These are phyloP conservation scores for Biston betularia DNA, from an alignment of 2,888 invertebrate species.

Conservation along the genomic window DNA sequence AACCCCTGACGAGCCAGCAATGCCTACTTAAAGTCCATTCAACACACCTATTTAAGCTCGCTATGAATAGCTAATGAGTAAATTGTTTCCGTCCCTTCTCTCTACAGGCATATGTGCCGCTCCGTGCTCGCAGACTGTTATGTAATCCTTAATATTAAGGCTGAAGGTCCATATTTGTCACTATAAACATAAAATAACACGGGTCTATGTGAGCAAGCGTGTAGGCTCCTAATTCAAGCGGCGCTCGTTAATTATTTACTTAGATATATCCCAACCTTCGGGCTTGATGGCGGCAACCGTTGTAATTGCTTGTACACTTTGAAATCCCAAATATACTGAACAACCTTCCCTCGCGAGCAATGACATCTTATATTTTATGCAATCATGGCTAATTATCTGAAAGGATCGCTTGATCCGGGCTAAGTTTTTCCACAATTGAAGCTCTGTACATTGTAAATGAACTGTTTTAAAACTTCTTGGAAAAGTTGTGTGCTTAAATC, in stretches of 20 bases:
- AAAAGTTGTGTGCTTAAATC: not conserved
- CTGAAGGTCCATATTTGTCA: constrained; percentile 64
- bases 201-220: constrained; percentile 56
- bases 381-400: constrained; percentile 35
- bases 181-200: constrained; percentile 63
- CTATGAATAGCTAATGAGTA: constrained; percentile 62
- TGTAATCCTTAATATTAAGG: constrained; percentile 56
- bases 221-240: constrained; percentile 63
- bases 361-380: constrained; percentile 41
- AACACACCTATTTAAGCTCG: constrained; percentile 49
- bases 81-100: constrained; percentile 55
- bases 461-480: too few relatives aligned
- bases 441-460: not conserved
- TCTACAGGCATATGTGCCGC: constrained; percentile 48
- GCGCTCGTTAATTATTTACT: constrained; percentile 74
- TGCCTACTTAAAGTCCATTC: constrained; percentile 41
- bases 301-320: constrained; percentile 69
- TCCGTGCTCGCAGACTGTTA: constrained; percentile 44
- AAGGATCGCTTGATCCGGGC: constrained; percentile 12
- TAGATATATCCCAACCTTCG: constrained; percentile 63
- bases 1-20: constrained; percentile 12
- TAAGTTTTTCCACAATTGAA: not conserved
- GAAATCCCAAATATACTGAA: constrained; percentile 56
- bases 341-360: constrained; percentile 38
- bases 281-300: constrained; percentile 56